Percentiles rank a stretch among this genome's conserved stretches.
These are phyloP conservation scores for Plagodis pulveraria DNA, from an alignment of 2,888 invertebrate species.

Conservation along the genomic window DNA sequence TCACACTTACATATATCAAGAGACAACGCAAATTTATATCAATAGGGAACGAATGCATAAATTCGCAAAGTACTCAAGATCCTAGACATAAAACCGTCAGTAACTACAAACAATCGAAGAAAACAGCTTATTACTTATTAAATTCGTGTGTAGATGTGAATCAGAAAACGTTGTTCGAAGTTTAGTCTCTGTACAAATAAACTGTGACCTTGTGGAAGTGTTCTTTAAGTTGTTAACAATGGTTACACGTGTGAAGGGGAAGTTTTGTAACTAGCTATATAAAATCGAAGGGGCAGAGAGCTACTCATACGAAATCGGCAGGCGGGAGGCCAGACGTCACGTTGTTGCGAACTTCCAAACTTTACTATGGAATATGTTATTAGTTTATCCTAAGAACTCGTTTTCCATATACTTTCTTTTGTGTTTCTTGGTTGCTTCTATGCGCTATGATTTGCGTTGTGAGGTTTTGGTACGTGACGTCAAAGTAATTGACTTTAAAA, in stretches of 20 bases:
- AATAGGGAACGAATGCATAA: no score
- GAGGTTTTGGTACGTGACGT: background rate
- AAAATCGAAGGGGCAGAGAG: slow-evolving; percentile 20
- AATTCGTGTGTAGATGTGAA: background rate
- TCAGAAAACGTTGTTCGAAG: background rate
- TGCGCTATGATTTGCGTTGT: background rate
- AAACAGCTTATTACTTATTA: no score
- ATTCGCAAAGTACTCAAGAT: no score
- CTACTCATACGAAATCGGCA: slow-evolving; percentile 13
- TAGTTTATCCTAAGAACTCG: slow-evolving; percentile 14
- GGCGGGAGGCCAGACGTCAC: slow-evolving; percentile 23
- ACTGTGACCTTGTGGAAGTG: slow-evolving; percentile 8
- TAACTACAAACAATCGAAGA: no score
- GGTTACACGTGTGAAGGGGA: slow-evolving; percentile 24
- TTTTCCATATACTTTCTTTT: slow-evolving; percentile 14
- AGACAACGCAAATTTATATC: no score
- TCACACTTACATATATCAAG: no score
- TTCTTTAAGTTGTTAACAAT: slow-evolving; percentile 27
- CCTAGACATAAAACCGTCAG: no score
- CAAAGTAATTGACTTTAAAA: no score
- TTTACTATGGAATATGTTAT: slow-evolving; percentile 20
- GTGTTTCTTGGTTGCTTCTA: slow-evolving; percentile 18
- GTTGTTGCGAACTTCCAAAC: slow-evolving; percentile 12
- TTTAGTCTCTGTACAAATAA: slow-evolving; percentile 10
- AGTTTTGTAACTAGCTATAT: slow-evolving; percentile 24